These are phyloP conservation scores for Hirundichthys speculiger DNA, from an alignment of 2,113 vertebrate species.

Conservation along the genomic window DNA sequence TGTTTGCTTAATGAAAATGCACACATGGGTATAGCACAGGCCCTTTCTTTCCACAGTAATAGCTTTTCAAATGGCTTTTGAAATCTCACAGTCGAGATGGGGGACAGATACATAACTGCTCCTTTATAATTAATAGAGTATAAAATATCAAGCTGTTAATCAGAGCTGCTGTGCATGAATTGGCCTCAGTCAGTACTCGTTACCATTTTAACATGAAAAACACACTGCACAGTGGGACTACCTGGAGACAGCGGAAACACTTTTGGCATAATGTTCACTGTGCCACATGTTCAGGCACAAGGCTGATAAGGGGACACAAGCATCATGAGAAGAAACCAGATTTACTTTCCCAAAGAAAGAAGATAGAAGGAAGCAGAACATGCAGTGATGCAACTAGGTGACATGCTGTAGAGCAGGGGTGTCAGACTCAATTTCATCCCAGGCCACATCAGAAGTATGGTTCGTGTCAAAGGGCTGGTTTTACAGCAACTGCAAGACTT, in stretches of 20 bases:
- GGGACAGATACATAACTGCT: conserved; percentile 36
- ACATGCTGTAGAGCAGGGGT: conserved; percentile 46
- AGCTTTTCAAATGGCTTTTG: conserved; percentile 40
- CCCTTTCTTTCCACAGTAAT: conserved; percentile 12
- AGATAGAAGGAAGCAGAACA: conserved; percentile 43
- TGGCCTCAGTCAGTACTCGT: conserved; percentile 4
- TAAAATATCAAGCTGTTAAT: conserved; percentile 59
- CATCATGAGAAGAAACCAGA: conserved; percentile 23
- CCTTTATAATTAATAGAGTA: conserved; percentile 48
- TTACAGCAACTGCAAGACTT: no score
- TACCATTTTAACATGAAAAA: conserved; percentile 19
- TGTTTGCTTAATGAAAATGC: no score
- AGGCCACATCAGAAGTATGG: no score
- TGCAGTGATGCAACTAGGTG: conserved; percentile 61
- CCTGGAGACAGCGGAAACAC: conserved; percentile 11
- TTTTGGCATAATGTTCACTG: not conserved
- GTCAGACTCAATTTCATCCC: no score
- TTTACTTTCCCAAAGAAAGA: conserved; percentile 34
- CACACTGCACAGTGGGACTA: conserved; percentile 1
- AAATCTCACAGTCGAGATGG: conserved; percentile 38
- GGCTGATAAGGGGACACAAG: conserved; percentile 20
- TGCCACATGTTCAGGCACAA: conserved; percentile 15
- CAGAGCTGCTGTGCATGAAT: not conserved
- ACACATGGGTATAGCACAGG: no score
- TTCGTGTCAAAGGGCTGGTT: no score